phyloP scores from a whole-genome alignment of 2,797 vertebrate species.

The Gephyroberyx darwinii region DNA sequence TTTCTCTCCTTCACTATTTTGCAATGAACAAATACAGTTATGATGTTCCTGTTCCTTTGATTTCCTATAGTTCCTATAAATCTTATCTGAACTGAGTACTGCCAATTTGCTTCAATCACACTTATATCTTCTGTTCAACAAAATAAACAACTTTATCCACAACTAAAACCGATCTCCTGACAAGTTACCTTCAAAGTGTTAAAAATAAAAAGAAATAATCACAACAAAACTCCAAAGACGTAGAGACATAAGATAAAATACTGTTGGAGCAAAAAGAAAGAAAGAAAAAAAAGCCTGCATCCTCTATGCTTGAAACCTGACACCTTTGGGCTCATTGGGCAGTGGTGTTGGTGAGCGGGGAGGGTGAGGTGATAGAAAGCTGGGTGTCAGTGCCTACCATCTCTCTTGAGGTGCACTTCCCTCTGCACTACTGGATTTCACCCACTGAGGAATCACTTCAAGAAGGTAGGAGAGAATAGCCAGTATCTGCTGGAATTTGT shows the following conservation, averaged over 20 bases:
- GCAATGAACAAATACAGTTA: not conserved
- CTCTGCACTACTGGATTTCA: constrained; percentile 21
- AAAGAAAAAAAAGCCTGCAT: not conserved
- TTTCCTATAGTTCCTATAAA: no score
- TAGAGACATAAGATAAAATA: not conserved
- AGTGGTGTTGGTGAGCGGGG: constrained; percentile 39
- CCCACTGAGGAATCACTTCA: constrained; percentile 12
- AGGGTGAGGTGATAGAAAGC: constrained; percentile 56
- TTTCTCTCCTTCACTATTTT: not conserved
- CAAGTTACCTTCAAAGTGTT: not conserved
- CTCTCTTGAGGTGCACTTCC: constrained; percentile 39
- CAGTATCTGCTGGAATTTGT: not conserved
- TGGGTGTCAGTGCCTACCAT: constrained; percentile 39
- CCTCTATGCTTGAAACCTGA: constrained; percentile 68
- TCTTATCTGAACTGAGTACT: not conserved
- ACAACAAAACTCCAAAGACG: constrained; percentile 10
- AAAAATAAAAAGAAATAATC: not conserved
- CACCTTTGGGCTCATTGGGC: constrained; percentile 58
- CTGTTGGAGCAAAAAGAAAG: not conserved
- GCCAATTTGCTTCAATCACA: not conserved
- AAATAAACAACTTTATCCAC: not conserved
- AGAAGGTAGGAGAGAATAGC: constrained; percentile 46
- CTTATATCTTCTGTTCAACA: not conserved
- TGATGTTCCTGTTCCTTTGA: not conserved
- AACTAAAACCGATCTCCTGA: not conserved